These are phyloP conservation scores for Aleiodes sp. DNA, from an alignment of 1,140 invertebrate genomes.

Conservation along the genomic window DNA sequence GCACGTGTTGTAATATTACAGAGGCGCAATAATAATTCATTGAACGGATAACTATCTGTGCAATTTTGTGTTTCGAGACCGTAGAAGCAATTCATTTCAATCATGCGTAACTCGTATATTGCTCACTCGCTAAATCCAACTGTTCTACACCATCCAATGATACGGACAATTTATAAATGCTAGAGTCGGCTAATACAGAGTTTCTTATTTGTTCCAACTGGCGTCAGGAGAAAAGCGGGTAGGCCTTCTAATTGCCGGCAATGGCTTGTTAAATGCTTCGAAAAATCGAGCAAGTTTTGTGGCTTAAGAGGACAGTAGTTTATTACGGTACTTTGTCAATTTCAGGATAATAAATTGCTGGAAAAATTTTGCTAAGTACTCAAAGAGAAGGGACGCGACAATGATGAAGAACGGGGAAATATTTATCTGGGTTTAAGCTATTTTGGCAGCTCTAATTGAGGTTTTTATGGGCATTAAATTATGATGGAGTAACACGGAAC, in stretches of 20 bases:
- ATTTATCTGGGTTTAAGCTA: too few relatives aligned
- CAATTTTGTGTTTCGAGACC: background rate
- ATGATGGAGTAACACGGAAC: too few relatives aligned
- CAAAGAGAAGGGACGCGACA: too few relatives aligned
- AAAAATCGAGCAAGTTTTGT: background rate
- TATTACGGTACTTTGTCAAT: background rate
- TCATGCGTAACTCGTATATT: too few relatives aligned
- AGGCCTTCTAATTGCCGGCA: background rate
- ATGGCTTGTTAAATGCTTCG: background rate
- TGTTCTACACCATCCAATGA: background rate
- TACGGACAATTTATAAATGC: background rate
- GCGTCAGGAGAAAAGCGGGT: background rate
- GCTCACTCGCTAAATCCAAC: too few relatives aligned
- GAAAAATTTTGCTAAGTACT: background rate
- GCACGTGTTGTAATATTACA: background rate
- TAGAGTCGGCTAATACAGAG: background rate
- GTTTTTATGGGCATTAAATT: too few relatives aligned
- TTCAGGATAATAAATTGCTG: background rate
- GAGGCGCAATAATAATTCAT: conserved; percentile 6
- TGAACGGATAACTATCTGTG: conserved; percentile 5
- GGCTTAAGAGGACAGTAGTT: background rate
- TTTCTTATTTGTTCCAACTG: background rate
- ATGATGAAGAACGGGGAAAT: background rate
- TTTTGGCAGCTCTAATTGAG: too few relatives aligned
- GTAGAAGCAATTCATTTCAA: conserved; percentile 5